Base-by-base conservation (phyloP, 2,888 invertebrate species). In the Phrixothrix hirtus region DNA sequence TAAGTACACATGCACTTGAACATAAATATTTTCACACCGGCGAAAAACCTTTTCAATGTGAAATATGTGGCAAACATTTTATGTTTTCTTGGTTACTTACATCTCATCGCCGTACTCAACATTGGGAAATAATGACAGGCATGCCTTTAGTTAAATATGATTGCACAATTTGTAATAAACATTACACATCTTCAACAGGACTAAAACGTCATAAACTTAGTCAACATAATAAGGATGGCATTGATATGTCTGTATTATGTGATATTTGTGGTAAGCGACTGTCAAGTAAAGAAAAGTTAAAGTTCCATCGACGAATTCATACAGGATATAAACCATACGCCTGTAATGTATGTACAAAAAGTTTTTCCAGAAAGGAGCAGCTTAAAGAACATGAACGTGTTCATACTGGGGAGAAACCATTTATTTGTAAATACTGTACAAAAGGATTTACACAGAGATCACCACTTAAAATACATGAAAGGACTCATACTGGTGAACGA, bases 401-500 rank as follows among this genome's bases (percentile, higher is more conserved):
- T 37, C 83, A 83, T 58, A 74, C 75, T 0, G 79, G 79, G 2
- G 74, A 78, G 15, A 81, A 79, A 57, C 81, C 82, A 1, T 62
- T 61, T 36, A 60, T 50, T 9, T 66, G 66, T 46, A 44, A 61
- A 4, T 51, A 59, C 36, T 67, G 68, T 36, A 64, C 80, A 35
- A 81, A 81, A 62, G 79, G 79, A 0, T 82, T 82, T 70, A 80
- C 79, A 16, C 81, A 81, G 71, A 80, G 81, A 63, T 80, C 80
- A 69, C 80, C 81, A 70, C 71, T 83, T 58, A 80, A 79, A 29
- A 70, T 81, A 38, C 82, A 82, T 74, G 80, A 81, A 71, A 76
- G 82, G 42, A 81, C 81, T 44, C 82, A 82, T 71, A 79, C 79
- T 1, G 82, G 82, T 0, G 81, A 82, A 72, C 81, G 81, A 69